These are phyloP conservation scores for Galerucella nymphaeae DNA, from an alignment of 2,888 invertebrate genomes.

Conservation along the genomic window DNA sequence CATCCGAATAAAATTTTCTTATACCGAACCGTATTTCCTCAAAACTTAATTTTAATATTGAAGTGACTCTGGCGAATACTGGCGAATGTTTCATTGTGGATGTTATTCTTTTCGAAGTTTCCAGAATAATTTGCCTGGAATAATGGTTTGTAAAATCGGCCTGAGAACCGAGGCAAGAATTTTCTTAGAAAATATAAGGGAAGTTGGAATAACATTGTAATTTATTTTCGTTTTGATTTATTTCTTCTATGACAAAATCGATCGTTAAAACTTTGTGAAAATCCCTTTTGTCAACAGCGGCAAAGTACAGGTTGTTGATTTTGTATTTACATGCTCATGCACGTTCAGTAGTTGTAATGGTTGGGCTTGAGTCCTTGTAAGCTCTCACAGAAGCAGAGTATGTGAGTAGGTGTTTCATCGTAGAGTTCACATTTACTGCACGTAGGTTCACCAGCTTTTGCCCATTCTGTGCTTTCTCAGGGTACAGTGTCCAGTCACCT, in stretches of 20 bases:
- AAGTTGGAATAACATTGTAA: slow-evolving; percentile 34
- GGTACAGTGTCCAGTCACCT: no score
- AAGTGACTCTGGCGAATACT: slow-evolving; percentile 34
- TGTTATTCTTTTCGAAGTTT: slow-evolving; percentile 35
- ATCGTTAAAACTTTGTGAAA: slow-evolving; percentile 32
- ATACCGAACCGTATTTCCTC: slow-evolving; percentile 25
- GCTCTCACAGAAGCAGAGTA: no score
- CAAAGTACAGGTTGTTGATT: slow-evolving; percentile 23
- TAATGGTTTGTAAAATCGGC: slow-evolving; percentile 35
- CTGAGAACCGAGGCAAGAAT: slow-evolving; percentile 27
- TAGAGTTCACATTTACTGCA: no score
- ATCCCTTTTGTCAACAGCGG: slow-evolving; percentile 27
- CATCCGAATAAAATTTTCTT: slow-evolving; percentile 31
- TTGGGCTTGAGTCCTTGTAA: no score
- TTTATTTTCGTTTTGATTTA: slow-evolving; percentile 34
- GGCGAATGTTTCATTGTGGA: slow-evolving; percentile 36
- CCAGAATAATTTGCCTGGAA: slow-evolving; percentile 33
- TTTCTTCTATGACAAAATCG: slow-evolving; percentile 34
- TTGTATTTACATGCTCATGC: slow-evolving; percentile 17
- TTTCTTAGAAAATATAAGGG: slow-evolving; percentile 33
- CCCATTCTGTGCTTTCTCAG: no score
- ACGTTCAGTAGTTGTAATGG: no score
- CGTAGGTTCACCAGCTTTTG: no score
- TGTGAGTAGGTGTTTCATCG: no score
- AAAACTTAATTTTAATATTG: slow-evolving; percentile 36